Percentiles rank a stretch among this genome's conserved stretches.
Evolutionary conservation across 1,140 invertebrate species (phyloP).

Genomic region (Coptotermes formosanus): DNA sequence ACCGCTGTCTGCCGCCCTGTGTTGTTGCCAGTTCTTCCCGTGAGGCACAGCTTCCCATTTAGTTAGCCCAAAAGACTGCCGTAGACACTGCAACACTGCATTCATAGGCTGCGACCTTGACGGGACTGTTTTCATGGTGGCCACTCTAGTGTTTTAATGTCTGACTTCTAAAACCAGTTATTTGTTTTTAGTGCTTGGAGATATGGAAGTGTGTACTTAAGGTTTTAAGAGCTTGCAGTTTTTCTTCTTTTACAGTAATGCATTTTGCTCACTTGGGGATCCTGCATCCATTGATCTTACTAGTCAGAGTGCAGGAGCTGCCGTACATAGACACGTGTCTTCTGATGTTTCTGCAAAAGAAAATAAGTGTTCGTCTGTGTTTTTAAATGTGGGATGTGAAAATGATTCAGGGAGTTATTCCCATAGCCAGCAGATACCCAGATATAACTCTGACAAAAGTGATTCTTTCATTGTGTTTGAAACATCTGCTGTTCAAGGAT

Average conservation of each 20-base stretch:
- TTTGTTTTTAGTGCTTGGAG: too few relatives aligned
- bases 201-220: too few relatives aligned
- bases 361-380: background rate
- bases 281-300: background rate
- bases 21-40: too few relatives aligned
- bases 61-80: too few relatives aligned
- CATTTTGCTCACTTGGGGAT: background rate
- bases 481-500: constrained; percentile 36
- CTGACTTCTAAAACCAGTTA: too few relatives aligned
- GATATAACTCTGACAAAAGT: constrained; percentile 30
- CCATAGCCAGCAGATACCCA: background rate
- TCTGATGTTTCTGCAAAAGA: background rate
- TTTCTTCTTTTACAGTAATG: background rate
- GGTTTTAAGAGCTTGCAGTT: too few relatives aligned
- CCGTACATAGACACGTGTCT: background rate
- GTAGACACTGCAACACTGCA: too few relatives aligned
- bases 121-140: too few relatives aligned
- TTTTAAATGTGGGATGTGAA: background rate
- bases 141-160: too few relatives aligned
- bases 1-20: too few relatives aligned
- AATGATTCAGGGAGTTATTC: background rate
- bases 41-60: too few relatives aligned
- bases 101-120: too few relatives aligned
- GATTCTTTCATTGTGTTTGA: constrained; percentile 46
- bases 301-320: background rate